These are phyloP conservation scores for Pipistrellus kuhlii DNA, from an alignment of 2,797 vertebrate species.

Conservation along the genomic window DNA sequence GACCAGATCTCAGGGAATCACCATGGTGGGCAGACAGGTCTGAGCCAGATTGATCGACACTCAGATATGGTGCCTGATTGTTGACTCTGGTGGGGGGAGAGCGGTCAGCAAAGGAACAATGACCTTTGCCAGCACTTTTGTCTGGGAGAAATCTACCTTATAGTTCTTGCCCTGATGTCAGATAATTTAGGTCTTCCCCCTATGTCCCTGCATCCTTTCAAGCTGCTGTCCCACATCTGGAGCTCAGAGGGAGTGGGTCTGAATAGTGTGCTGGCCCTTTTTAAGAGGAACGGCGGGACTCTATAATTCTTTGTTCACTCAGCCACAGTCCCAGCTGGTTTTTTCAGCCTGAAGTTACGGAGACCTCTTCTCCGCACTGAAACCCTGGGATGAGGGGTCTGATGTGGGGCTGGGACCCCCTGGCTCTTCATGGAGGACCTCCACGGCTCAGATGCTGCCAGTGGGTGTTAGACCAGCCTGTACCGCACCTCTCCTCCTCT, in stretches of 20 bases:
- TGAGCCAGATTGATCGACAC: not conserved
- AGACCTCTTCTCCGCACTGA: not conserved
- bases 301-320: not conserved
- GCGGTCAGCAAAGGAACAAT: not conserved
- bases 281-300: not conserved
- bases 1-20: not conserved
- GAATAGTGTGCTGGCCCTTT: not conserved
- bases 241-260: not conserved
- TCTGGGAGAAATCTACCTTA: not conserved
- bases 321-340: not conserved
- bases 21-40: not conserved
- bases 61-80: not conserved
- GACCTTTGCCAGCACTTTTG: not conserved
- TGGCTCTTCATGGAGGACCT: too few species aligned
- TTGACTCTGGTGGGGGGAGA: not conserved
- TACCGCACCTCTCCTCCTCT: not conserved
- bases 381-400: not conserved
- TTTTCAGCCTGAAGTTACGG: not conserved
- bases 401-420: not conserved
- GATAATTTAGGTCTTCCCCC: not conserved
- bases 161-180: not conserved
- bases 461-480: not conserved
- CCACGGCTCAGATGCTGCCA: not conserved
- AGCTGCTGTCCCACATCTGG: not conserved
- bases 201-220: not conserved